Percentiles rank a stretch among this genome's conserved stretches.
Evolutionary conservation across 2,888 invertebrate species (phyloP).

Genomic region (Mylabris sibirica): DNA sequence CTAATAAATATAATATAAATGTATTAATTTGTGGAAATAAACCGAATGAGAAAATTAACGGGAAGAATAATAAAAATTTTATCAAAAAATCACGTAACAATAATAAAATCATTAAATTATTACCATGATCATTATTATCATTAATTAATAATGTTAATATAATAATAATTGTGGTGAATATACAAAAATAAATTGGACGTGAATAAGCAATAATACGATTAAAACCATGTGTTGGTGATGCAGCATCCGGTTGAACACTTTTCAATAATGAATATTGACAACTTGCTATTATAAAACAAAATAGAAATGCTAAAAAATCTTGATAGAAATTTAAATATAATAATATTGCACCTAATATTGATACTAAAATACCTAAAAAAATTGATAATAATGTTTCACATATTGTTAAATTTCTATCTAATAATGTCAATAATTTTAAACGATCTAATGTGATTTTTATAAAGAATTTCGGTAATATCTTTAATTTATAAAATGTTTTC

Average conservation of each 20-base stretch:
- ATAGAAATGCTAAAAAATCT: conserved; percentile 91
- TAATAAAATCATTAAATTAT: conserved; percentile 70
- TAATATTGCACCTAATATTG: conserved; percentile 83
- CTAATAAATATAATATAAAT: conserved; percentile 93
- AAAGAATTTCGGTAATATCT: conserved; percentile 69
- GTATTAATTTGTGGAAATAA: conserved; percentile 97
- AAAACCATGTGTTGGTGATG: conserved; percentile 98
- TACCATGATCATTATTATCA: conserved; percentile 51
- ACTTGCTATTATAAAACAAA: conserved; percentile 97
- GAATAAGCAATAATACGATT: conserved; percentile 95
- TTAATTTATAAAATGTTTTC: conserved; percentile 76
- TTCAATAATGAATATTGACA: conserved; percentile 97
- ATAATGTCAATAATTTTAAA: conserved; percentile 86
- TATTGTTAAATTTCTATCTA: conserved; percentile 89
- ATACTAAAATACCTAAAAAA: conserved; percentile 83
- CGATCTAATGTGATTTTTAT: conserved; percentile 92
- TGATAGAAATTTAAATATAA: conserved; percentile 86
- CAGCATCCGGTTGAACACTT: conserved; percentile 98
- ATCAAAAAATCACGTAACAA: conserved; percentile 78
- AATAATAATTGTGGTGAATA: conserved; percentile 69
- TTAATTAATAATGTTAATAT: conserved; percentile 56
- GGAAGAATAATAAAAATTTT: conserved; percentile 87
- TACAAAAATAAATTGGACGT: conserved; percentile 90
- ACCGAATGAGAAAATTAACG: conserved; percentile 92
- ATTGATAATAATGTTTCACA: conserved; percentile 84